These are phyloP conservation scores for Diploscapter pachys DNA, from an alignment of 1,140 invertebrate genomes.

Conservation along the genomic window DNA sequence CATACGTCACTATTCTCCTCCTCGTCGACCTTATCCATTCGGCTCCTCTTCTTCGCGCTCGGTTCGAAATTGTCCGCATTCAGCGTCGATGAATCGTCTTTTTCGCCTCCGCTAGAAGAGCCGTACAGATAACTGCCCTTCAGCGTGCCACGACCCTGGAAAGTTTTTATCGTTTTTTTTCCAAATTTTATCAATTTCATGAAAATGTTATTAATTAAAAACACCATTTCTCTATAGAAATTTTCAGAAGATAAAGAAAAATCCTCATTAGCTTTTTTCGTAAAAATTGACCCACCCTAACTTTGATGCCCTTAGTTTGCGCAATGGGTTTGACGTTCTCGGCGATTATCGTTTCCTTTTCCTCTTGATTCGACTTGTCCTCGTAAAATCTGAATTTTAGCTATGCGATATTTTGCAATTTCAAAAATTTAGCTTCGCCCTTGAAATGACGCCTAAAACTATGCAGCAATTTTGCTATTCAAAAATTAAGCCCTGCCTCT, in stretches of 20 bases:
- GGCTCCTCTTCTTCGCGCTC: no score
- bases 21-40: no score
- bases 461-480: neutral
- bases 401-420: neutral
- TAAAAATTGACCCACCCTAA: slow-evolving; percentile 18
- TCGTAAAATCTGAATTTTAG: slow-evolving; percentile 19
- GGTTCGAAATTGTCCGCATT: no score
- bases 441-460: neutral
- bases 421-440: neutral
- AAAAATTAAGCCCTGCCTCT: neutral
- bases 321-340: slow-evolving; percentile 8
- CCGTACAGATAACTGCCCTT: neutral
- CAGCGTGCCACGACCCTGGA: neutral
- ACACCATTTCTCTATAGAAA: slow-evolving; percentile 7
- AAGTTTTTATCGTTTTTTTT: neutral
- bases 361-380: slow-evolving; percentile 12
- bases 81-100: no score
- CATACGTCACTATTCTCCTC: no score
- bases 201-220: slow-evolving; percentile 12
- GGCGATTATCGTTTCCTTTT: slow-evolving; percentile 9
- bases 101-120: neutral
- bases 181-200: neutral
- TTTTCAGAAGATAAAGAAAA: neutral
- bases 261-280: neutral
- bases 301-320: slow-evolving; percentile 3